Base-by-base conservation (phyloP, 2,888 invertebrate species). In the Xylota segnis region DNA sequence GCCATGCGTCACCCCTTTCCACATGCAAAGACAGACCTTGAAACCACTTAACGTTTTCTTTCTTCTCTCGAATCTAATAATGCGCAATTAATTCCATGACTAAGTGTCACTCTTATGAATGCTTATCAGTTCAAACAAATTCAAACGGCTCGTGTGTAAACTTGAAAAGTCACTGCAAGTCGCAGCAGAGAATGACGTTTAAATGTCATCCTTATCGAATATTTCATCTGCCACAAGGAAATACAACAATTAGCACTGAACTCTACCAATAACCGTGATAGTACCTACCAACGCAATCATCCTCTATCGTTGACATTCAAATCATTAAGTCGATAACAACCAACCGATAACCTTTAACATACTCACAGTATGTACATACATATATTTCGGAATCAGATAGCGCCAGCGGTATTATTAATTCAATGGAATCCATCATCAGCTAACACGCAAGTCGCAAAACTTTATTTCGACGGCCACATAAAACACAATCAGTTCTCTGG, bases 301-400 rank as follows among this genome's bases (percentile, higher is more conserved):
- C 40, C 12, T n/a, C 12, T n/a, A 10, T 32, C n/a, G 58, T 23
- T 71, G 70, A 47, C 70, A 71, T 71, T 71, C 70, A 56, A 56
- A 70, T 12, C 32, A 9, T 40, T 68, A 54, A 68, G 27, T 16
- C 70, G 70, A 70, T 70, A 70, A 56, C 70, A 70, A 3, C 27
- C 3, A 6, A 3, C 7, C 27, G 61, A 61, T 61, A 61, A 61
- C 61, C 61, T 61, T 61, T 68, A 23, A 34, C 18, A 58, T 12
- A 54, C 16, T 14, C 23, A 14, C 23, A 14, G 10, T 16, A 12
- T n/a, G n/a, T n/a, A n/a, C n/a, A n/a, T n/a, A n/a, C n/a, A n/a
- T n/a, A n/a, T 40, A 40, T 14, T 43, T 32, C 40, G 32, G 7
- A 56, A 70, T 70, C 70, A 70, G 70, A 70, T 56, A 56, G 5